Evolutionary conservation across 2,888 invertebrate genomes (phyloP).

Genomic region (Biston stratarius): DNA sequence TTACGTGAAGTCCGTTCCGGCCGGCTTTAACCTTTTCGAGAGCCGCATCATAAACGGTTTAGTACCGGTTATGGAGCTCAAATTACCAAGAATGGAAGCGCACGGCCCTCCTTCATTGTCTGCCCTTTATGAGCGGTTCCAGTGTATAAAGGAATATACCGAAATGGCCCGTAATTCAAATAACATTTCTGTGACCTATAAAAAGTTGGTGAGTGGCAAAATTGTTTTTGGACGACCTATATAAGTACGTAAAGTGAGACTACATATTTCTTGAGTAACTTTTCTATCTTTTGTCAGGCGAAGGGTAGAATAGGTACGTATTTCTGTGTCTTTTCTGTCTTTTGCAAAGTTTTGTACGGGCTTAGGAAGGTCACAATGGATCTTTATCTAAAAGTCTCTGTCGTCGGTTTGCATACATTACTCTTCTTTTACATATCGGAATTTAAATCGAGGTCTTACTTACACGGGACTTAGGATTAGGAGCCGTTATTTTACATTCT

Average conservation of each 20-base stretch:
- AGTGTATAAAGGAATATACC: constrained; percentile 76
- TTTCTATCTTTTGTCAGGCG: constrained; percentile 58
- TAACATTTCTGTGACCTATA: constrained; percentile 81
- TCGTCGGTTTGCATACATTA: constrained; percentile 47
- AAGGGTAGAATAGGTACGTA: constrained; percentile 51
- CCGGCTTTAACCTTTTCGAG: constrained; percentile 78
- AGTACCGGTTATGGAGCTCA: constrained; percentile 78
- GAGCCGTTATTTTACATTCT: constrained; percentile 14
- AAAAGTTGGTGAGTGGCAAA: constrained; percentile 65
- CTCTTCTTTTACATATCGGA: constrained; percentile 47
- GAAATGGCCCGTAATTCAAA: constrained; percentile 77
- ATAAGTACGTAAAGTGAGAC: constrained; percentile 32
- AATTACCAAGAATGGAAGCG: constrained; percentile 79
- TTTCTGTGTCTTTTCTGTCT: constrained; percentile 50
- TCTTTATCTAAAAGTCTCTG: constrained; percentile 56
- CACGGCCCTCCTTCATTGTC: constrained; percentile 74
- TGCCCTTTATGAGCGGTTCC: constrained; percentile 78
- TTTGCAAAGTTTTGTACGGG: constrained; percentile 56
- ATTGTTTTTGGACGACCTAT: constrained; percentile 64
- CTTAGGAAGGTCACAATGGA: constrained; percentile 59
- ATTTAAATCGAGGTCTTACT: constrained; percentile 47
- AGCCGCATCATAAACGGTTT: constrained; percentile 82
- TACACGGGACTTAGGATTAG: constrained; percentile 44
- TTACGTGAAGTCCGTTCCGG: constrained; percentile 72
- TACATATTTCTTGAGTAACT: constrained; percentile 56